These are phyloP conservation scores for Dynastes maya DNA, from an alignment of 2,888 invertebrate genomes.

Conservation along the genomic window DNA sequence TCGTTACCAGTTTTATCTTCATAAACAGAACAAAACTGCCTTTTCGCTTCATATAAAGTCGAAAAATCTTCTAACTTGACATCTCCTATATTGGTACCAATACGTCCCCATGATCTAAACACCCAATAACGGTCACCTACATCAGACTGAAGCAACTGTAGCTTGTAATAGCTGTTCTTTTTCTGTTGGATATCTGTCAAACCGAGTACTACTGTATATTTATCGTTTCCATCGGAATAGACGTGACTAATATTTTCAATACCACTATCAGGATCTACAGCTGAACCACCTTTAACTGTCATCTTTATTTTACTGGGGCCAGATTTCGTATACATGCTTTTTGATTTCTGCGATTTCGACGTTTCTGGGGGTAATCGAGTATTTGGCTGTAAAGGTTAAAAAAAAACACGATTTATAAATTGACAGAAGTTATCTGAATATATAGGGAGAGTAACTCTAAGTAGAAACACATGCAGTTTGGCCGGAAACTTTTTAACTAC, in stretches of 20 bases:
- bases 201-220: constrained; percentile 87
- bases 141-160: constrained; percentile 91
- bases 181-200: constrained; percentile 89
- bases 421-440: too few relatives aligned
- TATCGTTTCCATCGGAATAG: constrained; percentile 72
- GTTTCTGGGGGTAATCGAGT: constrained; percentile 65
- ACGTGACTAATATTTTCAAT: constrained; percentile 87
- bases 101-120: constrained; percentile 89
- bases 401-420: background rate
- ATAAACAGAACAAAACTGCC: constrained; percentile 74
- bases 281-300: constrained; percentile 85
- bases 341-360: constrained; percentile 61
- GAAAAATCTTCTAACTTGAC: constrained; percentile 75
- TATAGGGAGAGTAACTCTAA: too few relatives aligned
- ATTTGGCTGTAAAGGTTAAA: constrained; percentile 58
- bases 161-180: constrained; percentile 95
- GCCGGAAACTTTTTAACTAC: too few relatives aligned
- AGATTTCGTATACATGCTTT: constrained; percentile 70
- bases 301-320: constrained; percentile 77
- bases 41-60: constrained; percentile 74
- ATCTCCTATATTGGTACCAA: constrained; percentile 94
- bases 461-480: too few relatives aligned
- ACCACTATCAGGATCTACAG: constrained; percentile 94
- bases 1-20: constrained; percentile 88
- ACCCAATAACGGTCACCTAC: constrained; percentile 73